Evolutionary conservation across 2,888 invertebrate genomes (phyloP).

Genomic region (Achlya flavicornis): DNA sequence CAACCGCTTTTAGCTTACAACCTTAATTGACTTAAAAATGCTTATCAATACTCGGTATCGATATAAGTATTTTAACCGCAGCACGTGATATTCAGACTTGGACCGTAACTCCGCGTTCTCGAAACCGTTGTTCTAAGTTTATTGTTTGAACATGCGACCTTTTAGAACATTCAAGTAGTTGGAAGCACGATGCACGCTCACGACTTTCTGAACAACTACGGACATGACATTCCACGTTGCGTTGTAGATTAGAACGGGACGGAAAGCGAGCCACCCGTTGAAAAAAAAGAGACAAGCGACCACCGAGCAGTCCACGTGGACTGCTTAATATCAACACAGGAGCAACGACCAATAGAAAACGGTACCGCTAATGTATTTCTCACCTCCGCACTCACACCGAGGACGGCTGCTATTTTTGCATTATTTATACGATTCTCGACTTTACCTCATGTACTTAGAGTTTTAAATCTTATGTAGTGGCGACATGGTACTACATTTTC

Average conservation of each 20-base stretch:
- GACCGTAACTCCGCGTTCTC: constrained; percentile 38
- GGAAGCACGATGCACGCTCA: constrained; percentile 84
- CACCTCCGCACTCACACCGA: constrained; percentile 84
- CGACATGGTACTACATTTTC: constrained; percentile 60
- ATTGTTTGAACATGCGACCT: constrained; percentile 54
- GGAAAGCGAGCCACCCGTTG: constrained; percentile 73
- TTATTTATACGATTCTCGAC: constrained; percentile 69
- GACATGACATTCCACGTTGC: constrained; percentile 84
- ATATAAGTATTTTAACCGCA: constrained; percentile 43
- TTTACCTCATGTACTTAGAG: constrained; percentile 56
- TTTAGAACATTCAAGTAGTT: constrained; percentile 58
- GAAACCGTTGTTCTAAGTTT: constrained; percentile 38
- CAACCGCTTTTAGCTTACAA: constrained; percentile 84
- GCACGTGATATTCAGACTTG: constrained; percentile 35
- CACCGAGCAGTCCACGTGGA: constrained; percentile 82
- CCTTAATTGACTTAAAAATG: constrained; percentile 85
- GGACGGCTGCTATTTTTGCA: constrained; percentile 68
- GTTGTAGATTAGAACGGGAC: constrained; percentile 83
- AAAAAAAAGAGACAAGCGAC: constrained; percentile 82
- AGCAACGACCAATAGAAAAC: constrained; percentile 84
- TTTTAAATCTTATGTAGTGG: constrained; percentile 59
- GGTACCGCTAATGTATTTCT: constrained; percentile 85
- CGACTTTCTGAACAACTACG: constrained; percentile 84
- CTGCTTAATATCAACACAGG: constrained; percentile 83
- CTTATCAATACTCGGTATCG: constrained; percentile 74